phyloP scores from a whole-genome alignment of 2,888 invertebrate species.

The Drosophila merina region DNA sequence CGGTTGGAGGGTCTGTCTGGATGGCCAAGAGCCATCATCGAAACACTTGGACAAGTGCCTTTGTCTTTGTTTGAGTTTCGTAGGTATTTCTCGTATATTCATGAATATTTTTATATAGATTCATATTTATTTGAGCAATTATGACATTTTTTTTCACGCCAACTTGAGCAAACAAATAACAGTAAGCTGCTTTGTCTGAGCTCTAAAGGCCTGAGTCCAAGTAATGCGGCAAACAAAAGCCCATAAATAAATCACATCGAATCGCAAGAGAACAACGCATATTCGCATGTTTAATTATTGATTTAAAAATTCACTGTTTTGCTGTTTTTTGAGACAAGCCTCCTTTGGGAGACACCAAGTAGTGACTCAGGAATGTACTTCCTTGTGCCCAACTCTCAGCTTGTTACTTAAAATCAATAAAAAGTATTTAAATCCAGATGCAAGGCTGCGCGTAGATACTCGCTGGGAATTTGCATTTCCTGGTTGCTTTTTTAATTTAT shows the following conservation, averaged over 20 bases:
- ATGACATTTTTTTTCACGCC: constrained; percentile 73
- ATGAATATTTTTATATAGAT: constrained; percentile 29
- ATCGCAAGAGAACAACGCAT: constrained; percentile 25
- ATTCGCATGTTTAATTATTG: constrained; percentile 36
- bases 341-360: constrained; percentile 36
- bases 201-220: constrained; percentile 5
- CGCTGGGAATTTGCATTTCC: constrained; percentile 53
- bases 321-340: constrained; percentile 56
- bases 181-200: constrained; percentile 63
- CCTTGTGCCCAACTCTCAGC: constrained; percentile 10
- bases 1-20: constrained; percentile 13
- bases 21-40: background rate
- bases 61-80: constrained; percentile 59
- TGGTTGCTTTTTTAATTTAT: constrained; percentile 53
- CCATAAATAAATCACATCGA: constrained; percentile 50
- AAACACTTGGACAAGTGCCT: constrained; percentile 20
- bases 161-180: constrained; percentile 61
- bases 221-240: constrained; percentile 36
- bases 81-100: constrained; percentile 16
- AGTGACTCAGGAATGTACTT: constrained; percentile 33
- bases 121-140: constrained; percentile 70
- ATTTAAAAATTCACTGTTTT: constrained; percentile 18
- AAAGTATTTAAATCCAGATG: constrained; percentile 44
- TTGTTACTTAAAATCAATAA: constrained; percentile 33
- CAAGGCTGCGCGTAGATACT: constrained; percentile 53